A percentile compares a stretch with the other conserved stretches of the same genome.
Evolutionary conservation across 2,888 invertebrate species (phyloP).

Genomic region (Callyntrura guangdongensis): DNA sequence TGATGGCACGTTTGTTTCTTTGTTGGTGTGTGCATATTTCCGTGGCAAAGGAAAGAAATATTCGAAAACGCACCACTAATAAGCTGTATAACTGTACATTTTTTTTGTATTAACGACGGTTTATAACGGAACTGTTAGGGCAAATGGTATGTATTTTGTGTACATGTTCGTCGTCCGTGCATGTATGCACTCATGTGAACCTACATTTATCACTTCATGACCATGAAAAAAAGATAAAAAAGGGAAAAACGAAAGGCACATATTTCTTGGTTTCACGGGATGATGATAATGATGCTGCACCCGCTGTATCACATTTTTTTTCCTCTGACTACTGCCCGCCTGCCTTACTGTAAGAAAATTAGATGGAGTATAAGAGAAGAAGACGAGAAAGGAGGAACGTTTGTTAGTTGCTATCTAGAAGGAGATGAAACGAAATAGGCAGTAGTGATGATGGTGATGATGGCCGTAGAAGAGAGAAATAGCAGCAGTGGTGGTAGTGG

Average conservation of each 20-base stretch:
- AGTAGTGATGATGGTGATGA: background rate
- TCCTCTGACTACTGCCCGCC: background rate
- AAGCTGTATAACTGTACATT: background rate
- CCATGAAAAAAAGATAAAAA: slow-evolving; percentile 48
- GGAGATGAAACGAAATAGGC: slow-evolving; percentile 44
- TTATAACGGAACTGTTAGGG: too few species aligned
- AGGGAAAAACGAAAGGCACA: background rate
- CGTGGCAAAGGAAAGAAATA: slow-evolving; percentile 1
- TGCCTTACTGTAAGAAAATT: slow-evolving; percentile 11
- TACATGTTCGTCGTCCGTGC: background rate
- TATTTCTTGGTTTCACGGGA: background rate
- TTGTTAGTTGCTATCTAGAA: slow-evolving; percentile 10
- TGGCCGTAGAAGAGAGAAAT: background rate
- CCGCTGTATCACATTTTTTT: slow-evolving; percentile 13
- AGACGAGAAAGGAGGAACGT: slow-evolving; percentile 32
- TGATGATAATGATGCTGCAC: background rate
- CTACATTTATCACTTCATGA: slow-evolving; percentile 29
- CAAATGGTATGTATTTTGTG: background rate
- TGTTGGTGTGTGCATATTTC: background rate
- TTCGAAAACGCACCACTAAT: slow-evolving; percentile 1
- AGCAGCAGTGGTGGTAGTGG: background rate
- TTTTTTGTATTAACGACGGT: background rate
- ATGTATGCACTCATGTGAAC: slow-evolving; percentile 17
- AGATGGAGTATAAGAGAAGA: slow-evolving; percentile 16
- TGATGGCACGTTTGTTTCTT: background rate